Evolutionary conservation across 2,888 invertebrate genomes (phyloP).

Genomic region (Platynereis dumerilii): DNA sequence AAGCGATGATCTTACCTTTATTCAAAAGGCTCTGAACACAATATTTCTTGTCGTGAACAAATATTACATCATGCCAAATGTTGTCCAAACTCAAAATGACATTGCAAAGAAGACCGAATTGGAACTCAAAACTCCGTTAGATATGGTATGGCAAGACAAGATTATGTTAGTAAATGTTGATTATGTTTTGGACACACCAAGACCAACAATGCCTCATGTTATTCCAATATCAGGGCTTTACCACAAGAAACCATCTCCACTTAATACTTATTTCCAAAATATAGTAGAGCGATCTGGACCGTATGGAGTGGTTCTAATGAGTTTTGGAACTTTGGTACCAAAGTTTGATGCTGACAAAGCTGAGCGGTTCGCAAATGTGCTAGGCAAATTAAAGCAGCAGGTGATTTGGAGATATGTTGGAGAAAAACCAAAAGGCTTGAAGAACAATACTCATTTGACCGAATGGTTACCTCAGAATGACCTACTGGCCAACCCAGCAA

Average conservation of each 20-base stretch:
- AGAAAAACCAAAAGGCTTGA: too few species aligned
- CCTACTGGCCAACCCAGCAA: too few species aligned
- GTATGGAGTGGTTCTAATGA: slow-evolving; percentile 18
- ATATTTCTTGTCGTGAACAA: too few species aligned
- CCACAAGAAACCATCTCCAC: slow-evolving; percentile 8
- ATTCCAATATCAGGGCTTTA: slow-evolving; percentile 15
- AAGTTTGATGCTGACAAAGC: slow-evolving; percentile 10
- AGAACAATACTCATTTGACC: too few species aligned
- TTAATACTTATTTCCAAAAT: slow-evolving; percentile 4
- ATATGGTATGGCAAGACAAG: too few species aligned
- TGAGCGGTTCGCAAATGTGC: slow-evolving; percentile 9
- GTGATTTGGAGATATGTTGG: too few species aligned
- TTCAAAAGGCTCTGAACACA: slow-evolving; percentile 3
- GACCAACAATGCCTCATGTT: slow-evolving; percentile 19
- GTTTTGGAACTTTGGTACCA: too few species aligned
- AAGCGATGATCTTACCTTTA: slow-evolving; percentile 14
- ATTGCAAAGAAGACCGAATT: too few species aligned
- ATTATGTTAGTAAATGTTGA: slow-evolving; percentile 14
- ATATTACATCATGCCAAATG: too few species aligned
- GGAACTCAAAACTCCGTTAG: too few species aligned
- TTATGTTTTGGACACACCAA: slow-evolving; percentile 15
- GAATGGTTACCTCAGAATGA: too few species aligned
- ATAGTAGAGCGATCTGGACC: slow-evolving; percentile 14
- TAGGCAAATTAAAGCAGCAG: slow-evolving; percentile 11
- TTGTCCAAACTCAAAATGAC: too few species aligned